Conservation (phyloP, 2,888 invertebrate species). For the Aporophyla nigra region DNA sequence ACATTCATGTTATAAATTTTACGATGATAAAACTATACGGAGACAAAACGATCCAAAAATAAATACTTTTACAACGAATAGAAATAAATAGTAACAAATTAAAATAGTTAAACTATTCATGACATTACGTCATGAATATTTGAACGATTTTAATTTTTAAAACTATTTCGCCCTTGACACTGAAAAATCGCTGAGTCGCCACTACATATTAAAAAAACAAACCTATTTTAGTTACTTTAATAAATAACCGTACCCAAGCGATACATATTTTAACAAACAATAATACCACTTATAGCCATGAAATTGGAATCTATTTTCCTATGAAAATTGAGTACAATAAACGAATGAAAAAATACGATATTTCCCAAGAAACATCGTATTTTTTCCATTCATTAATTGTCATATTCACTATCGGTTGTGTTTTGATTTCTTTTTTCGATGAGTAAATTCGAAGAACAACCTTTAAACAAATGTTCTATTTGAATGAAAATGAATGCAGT, state of each 20-base stretch:
- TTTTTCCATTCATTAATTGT: slow-evolving; percentile 31
- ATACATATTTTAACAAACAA: slow-evolving; percentile 34
- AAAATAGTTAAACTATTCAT: too few relatives aligned
- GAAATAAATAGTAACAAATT: neutral
- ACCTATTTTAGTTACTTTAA: slow-evolving; percentile 3
- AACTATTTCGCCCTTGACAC: neutral
- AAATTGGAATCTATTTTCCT: slow-evolving; percentile 9
- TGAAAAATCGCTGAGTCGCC: slow-evolving; percentile 4
- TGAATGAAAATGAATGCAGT: neutral
- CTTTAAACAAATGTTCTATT: slow-evolving; percentile 6
- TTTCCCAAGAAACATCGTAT: slow-evolving; percentile 20
- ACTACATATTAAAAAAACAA: neutral
- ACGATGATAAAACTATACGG: neutral
- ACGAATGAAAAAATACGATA: neutral
- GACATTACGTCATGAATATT: neutral
- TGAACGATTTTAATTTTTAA: too few relatives aligned
- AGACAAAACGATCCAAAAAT: neutral
- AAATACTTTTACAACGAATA: neutral
- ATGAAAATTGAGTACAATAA: neutral
- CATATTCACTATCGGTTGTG: slow-evolving; percentile 4
- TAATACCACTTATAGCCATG: slow-evolving; percentile 6
- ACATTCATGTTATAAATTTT: neutral
- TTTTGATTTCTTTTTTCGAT: slow-evolving; percentile 7
- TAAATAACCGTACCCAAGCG: slow-evolving; percentile 1
- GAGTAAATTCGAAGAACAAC: neutral